These are phyloP conservation scores for Lagorchestes hirsutus DNA, from an alignment of 2,797 vertebrate species.

Conservation along the genomic window DNA sequence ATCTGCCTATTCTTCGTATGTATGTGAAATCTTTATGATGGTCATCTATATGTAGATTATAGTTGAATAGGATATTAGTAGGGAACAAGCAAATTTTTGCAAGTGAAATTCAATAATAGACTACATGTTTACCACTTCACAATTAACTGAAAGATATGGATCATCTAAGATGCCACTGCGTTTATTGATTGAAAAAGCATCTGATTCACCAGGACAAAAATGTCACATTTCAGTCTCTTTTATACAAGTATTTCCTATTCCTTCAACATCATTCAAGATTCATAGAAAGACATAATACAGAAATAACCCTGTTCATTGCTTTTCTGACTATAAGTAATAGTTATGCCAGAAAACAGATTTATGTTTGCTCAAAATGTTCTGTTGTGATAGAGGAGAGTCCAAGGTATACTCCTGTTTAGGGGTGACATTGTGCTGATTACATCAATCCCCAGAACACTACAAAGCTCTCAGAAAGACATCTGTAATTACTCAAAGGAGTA, in stretches of 20 bases:
- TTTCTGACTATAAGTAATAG: neutral
- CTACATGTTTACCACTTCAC: neutral
- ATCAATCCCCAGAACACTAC: neutral
- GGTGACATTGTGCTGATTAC: neutral
- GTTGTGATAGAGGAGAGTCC: neutral
- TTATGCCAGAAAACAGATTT: neutral
- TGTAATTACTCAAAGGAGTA: neutral
- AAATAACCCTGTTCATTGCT: neutral
- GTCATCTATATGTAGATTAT: neutral
- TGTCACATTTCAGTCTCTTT: neutral
- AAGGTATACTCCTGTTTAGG: neutral
- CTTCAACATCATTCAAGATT: neutral
- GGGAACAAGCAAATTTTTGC: neutral
- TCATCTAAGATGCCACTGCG: neutral
- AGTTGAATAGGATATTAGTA: neutral
- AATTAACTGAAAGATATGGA: neutral
- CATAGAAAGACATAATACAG: neutral
- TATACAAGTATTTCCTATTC: neutral
- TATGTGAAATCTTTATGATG: neutral
- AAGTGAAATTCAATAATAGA: neutral
- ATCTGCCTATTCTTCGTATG: neutral
- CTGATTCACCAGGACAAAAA: neutral
- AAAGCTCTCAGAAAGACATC: neutral
- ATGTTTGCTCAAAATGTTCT: neutral
- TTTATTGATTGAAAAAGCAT: neutral